phyloP scores from a whole-genome alignment of 2,797 vertebrate species.

The Periophthalmus magnuspinnatus region DNA sequence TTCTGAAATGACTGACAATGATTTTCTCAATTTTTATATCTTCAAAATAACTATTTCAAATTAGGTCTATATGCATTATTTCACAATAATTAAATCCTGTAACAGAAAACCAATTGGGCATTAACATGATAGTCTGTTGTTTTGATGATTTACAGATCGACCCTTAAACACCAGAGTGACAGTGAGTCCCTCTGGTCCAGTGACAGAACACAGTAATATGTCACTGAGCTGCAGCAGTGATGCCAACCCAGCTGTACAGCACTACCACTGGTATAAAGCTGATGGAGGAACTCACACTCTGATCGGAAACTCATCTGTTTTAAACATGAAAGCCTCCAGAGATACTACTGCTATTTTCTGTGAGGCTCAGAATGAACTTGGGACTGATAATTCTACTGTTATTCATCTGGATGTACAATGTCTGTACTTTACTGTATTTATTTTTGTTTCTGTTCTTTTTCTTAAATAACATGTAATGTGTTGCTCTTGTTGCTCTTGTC shows the following conservation, averaged over 20 bases:
- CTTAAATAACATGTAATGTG: no score
- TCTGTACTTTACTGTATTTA: background rate
- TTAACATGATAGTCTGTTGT: no score
- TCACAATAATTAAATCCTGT: no score
- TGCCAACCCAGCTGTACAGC: conserved; percentile 8
- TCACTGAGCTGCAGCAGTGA: conserved; percentile 21
- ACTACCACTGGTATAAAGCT: conserved; percentile 11
- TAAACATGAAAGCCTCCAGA: conserved; percentile 1
- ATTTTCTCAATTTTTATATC: no score
- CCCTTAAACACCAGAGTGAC: conserved; percentile 4
- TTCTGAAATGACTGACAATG: no score
- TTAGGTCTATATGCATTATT: no score
- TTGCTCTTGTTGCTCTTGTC: background rate
- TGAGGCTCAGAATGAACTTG: background rate
- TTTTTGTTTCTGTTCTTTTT: background rate
- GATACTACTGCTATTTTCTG: background rate
- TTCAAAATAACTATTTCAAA: no score
- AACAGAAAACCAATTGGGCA: no score
- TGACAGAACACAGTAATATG: background rate
- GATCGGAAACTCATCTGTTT: conserved; percentile 6
- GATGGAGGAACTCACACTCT: conserved; percentile 7
- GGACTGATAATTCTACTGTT: background rate
- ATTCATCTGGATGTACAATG: background rate
- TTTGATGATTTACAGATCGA: background rate
- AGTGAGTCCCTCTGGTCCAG: conserved; percentile 15